Base-by-base conservation (phyloP, 2,797 vertebrate species). In the Hypotaenidia okinawae region DNA sequence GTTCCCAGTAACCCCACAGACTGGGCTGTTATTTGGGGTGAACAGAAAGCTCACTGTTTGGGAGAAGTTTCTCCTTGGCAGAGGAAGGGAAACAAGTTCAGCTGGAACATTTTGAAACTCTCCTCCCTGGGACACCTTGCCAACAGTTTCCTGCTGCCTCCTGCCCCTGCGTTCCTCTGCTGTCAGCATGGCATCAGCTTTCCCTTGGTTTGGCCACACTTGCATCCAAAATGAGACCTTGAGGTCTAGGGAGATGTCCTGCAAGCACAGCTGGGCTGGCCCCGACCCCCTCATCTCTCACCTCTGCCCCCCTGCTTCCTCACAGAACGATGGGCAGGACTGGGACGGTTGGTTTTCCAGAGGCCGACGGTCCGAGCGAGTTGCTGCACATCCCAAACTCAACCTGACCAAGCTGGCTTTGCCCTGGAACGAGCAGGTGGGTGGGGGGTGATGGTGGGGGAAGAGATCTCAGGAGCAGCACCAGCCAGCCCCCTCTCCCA, bases 321-420 rank as follows among this genome's bases (percentile, higher is more conserved):
- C 16, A 3, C 68, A 98, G 98, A 84, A 25, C 0, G 95, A 98
- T 0, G 91, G 96, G 39, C 96, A 33, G 93, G 97, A 90, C 7
- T 19, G 43, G 76, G 77, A 92, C 0, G 6, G 63, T 15, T 94
- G 94, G 93, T 91, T 97, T 73, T 86, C 96, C 64, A 88, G 87
- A 54, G 93, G 93, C 69, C 94, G 19, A 0, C 19, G 15, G 3
- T 73, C 86, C 1, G 3, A 33, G 67, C 81, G 47, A 84, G 74
- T 61, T 13, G 6, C 91, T 21, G 18, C 15, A 6, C 92, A 0
- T 2, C 91, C 96, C 43, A 94, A 91, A 2, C 95, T 96, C 94
- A 98, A 98, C 95, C 84, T 98, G 91, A 98, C 98, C 49, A 94
- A 51, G 62, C 97, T 96, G 87, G 90, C 85, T 17, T 89, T 97